Base-by-base conservation (phyloP, 2,113 vertebrate species). In the Gavia stellata region DNA sequence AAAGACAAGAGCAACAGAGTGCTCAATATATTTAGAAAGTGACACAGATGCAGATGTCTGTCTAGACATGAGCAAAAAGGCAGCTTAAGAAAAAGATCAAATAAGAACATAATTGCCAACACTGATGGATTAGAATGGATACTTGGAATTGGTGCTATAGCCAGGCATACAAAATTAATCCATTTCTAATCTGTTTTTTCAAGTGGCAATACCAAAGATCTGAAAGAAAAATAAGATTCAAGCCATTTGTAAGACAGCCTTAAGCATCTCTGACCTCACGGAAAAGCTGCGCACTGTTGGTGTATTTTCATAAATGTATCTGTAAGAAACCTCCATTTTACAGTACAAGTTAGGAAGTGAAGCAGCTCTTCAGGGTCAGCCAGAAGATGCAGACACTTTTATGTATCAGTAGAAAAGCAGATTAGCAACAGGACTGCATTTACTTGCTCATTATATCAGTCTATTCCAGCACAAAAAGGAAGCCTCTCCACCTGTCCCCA, bases 41-140 rank as follows among this genome's bases (percentile, higher is more conserved):
- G 87, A 59, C 86, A 95, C 17, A 91, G 88, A 95, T 86, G 61
- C 86, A 95, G 91, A 95, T 12, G 2, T 71, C 86, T 95, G 92
- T 96, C 94, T 97, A 96, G 96, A 96, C 97, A 94, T 77, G 89
- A 92, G 78, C 53, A 81, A 95, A 95, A 91, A 87, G 88, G 42
- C 49, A 92, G 45, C 58, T 91, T 86, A 82, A 96, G 88, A 24
- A 77, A 94, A 89, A 94, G 84, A 94, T 92, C 87, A 92, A 87
- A 61, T 58, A 87, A 91, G 74, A 95, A 82, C 47, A 33, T 92
- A 80, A 95, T 92, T 97, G 70, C 71, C 78, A 73, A 53, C 45
- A 36, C 24, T 82, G 91, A 81, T 78, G 71, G 86, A 89, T 95
- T 91, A 90, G 77, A 89, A 94, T 62, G 65, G 74, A 82, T 96